A percentile compares a stretch with the other conserved stretches of the same genome.
These are phyloP conservation scores for Agriotes lineatus DNA, from an alignment of 2,888 invertebrate species.

Conservation along the genomic window DNA sequence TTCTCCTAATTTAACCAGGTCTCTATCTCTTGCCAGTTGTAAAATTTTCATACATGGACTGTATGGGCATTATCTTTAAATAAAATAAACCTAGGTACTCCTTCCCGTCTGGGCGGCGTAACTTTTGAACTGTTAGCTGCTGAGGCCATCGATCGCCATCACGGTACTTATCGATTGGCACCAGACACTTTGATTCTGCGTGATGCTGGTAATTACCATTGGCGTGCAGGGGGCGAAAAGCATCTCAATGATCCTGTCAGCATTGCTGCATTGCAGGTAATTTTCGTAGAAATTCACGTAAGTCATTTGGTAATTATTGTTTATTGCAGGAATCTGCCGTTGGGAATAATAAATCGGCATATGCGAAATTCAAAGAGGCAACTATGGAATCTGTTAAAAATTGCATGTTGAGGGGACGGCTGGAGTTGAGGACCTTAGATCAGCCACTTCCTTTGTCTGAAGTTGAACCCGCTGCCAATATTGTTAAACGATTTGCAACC, in stretches of 20 bases:
- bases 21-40: no score
- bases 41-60: no score
- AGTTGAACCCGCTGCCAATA: slow-evolving; percentile 93
- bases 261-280: slow-evolving; percentile 81
- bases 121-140: slow-evolving; percentile 88
- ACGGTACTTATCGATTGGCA: slow-evolving; percentile 77
- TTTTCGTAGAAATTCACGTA: not conserved
- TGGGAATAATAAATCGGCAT: slow-evolving; percentile 84
- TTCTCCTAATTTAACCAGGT: no score
- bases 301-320: not conserved
- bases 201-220: slow-evolving; percentile 93
- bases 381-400: slow-evolving; percentile 86
- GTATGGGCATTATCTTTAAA: no score
- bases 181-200: slow-evolving; percentile 81
- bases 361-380: slow-evolving; percentile 88
- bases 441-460: slow-evolving; percentile 86
- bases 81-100: slow-evolving; percentile 66
- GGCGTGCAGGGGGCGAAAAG: slow-evolving; percentile 97
- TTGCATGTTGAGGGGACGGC: slow-evolving; percentile 93
- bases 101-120: slow-evolving; percentile 86
- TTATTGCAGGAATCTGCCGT: slow-evolving; percentile 83
- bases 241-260: slow-evolving; percentile 95
- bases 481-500: slow-evolving; percentile 94
- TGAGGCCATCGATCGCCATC: slow-evolving; percentile 87
- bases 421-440: slow-evolving; percentile 84